phyloP scores from a whole-genome alignment of 2,888 invertebrate species.

The Gryllus longicercus region DNA sequence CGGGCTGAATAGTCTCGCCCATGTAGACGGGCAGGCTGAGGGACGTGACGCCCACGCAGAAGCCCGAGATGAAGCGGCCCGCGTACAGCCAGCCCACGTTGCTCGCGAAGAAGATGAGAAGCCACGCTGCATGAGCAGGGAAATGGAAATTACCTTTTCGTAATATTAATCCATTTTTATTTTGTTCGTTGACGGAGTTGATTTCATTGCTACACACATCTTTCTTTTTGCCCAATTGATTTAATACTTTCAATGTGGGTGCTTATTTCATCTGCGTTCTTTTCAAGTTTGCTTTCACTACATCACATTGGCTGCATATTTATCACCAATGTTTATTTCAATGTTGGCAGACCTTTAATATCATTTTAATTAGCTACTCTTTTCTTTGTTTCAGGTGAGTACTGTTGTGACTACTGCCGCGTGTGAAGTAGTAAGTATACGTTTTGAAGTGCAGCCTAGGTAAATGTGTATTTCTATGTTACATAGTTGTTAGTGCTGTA shows the following conservation, averaged over 20 bases:
- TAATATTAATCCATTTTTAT: too few species aligned
- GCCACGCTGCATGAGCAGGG: slow-evolving; percentile 60
- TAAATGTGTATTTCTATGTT: too few species aligned
- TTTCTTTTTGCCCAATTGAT: too few species aligned
- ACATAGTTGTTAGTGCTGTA: too few species aligned
- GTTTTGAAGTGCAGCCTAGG: too few species aligned
- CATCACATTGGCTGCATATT: background rate
- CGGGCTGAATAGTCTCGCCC: slow-evolving; percentile 87
- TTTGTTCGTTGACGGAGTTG: too few species aligned
- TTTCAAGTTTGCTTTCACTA: background rate
- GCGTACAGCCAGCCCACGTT: slow-evolving; percentile 69
- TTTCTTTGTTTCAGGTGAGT: background rate
- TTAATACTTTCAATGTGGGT: too few species aligned
- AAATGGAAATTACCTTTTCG: too few species aligned
- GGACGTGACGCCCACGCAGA: slow-evolving; percentile 83
- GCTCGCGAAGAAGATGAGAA: slow-evolving; percentile 72
- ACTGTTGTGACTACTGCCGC: too few species aligned
- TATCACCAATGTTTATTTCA: background rate
- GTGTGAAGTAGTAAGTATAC: too few species aligned
- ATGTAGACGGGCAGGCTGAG: slow-evolving; percentile 87
- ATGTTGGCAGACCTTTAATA: background rate
- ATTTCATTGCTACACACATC: too few species aligned
- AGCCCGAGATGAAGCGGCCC: slow-evolving; percentile 80
- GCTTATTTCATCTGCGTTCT: too few species aligned
- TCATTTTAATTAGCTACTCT: background rate